Percentiles rank a stretch among this genome's conserved stretches.
These are phyloP conservation scores for Ictalurus furcatus DNA, from an alignment of 2,113 vertebrate species.

Conservation along the genomic window DNA sequence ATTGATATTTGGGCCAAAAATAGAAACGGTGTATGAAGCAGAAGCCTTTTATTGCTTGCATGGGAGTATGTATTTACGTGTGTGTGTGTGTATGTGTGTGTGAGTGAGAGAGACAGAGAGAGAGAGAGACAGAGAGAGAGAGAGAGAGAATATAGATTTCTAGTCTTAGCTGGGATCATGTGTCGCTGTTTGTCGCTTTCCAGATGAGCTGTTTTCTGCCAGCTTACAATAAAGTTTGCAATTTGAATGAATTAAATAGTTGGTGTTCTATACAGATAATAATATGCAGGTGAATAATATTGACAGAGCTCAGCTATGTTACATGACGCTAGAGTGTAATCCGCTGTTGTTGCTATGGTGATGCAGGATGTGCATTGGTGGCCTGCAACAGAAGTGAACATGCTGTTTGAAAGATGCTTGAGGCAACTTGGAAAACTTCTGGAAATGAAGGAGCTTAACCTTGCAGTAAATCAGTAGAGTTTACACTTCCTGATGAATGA, in stretches of 20 bases:
- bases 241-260: background rate
- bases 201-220: slow-evolving; percentile 11
- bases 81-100: background rate
- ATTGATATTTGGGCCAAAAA: slow-evolving; percentile 53
- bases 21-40: slow-evolving; percentile 41
- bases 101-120: background rate
- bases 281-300: slow-evolving; percentile 20
- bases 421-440: background rate
- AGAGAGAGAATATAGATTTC: slow-evolving; percentile 29
- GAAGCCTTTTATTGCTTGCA: slow-evolving; percentile 32
- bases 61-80: slow-evolving; percentile 8
- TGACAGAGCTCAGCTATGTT: slow-evolving; percentile 1
- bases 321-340: background rate
- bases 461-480: background rate
- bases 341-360: slow-evolving; percentile 43
- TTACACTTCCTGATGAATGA: background rate
- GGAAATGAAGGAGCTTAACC: background rate
- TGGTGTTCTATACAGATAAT: slow-evolving; percentile 16
- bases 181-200: slow-evolving; percentile 4
- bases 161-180: slow-evolving; percentile 11
- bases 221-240: slow-evolving; percentile 19
- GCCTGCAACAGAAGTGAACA: background rate
- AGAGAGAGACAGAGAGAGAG: background rate
- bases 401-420: background rate
- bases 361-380: slow-evolving; percentile 20